Conservation (phyloP, 2,797 vertebrate genomes). For the Enoplosus armatus region DNA sequence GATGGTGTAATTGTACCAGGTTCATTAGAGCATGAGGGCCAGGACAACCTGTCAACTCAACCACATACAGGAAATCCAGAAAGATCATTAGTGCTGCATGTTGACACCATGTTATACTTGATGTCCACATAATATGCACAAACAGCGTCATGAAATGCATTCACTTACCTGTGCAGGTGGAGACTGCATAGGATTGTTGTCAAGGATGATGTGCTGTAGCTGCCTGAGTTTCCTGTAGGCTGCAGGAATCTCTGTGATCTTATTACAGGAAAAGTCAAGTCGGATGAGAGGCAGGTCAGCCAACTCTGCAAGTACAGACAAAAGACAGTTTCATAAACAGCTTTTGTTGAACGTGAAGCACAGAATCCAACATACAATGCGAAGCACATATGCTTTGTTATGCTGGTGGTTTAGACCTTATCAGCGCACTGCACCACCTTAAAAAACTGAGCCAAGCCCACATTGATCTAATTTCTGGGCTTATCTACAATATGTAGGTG, state of each 20-base stretch:
- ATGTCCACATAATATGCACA: background rate
- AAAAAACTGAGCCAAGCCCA: background rate
- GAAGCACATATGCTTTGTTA: background rate
- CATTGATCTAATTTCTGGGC: background rate
- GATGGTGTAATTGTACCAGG: slow-evolving; percentile 46
- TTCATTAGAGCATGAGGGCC: background rate
- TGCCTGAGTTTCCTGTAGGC: slow-evolving; percentile 94
- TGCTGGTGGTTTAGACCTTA: background rate
- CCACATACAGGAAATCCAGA: background rate
- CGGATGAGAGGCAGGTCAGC: slow-evolving; percentile 94
- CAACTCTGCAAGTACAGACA: slow-evolving; percentile 85
- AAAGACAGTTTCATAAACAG: background rate
- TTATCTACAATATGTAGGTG: background rate
- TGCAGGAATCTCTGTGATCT: slow-evolving; percentile 96
- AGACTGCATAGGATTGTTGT: slow-evolving; percentile 99
- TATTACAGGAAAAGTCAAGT: slow-evolving; percentile 99
- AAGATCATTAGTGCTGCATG: background rate
- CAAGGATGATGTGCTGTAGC: slow-evolving; percentile 94
- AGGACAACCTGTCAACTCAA: background rate
- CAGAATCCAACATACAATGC: background rate
- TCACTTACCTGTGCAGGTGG: slow-evolving; percentile 95
- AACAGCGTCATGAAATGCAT: background rate
- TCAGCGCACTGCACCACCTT: background rate
- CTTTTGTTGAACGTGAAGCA: background rate
- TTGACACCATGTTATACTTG: background rate